Evolutionary conservation across 2,113 vertebrate species (phyloP), one percentile per base, ranked within the genome.

Genomic region (Phaethornis superciliosus): DNA sequence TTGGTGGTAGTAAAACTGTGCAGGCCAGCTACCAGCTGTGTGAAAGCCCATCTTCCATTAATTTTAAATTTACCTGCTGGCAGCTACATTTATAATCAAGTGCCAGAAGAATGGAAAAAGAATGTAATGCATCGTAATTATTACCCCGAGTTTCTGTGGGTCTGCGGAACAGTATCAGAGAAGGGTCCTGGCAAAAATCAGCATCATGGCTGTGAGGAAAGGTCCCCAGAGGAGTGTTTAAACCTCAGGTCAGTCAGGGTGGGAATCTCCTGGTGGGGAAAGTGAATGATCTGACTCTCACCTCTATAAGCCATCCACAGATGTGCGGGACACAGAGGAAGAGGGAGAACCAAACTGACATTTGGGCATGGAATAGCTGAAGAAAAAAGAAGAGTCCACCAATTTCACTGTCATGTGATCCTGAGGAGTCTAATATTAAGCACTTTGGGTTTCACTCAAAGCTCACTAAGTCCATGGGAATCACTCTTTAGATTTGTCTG

Each of bases 21-120:
- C 2, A 3, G 54, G 60, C 68, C 81, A 74, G 76, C 47, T 88
- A 95, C 68, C 63, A 93, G 76, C 75, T 91, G 47, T 92, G 85
- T 55, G 68, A 93, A 88, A 13, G 55, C 32, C 24, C 55, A 60
- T 44, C 37, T 92, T 83, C 80, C 74, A 56, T 47, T 83, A 10
- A 13, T 74, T 92, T 90, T 81, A 88, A 92, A 93, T 85, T 88
- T 95, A 96, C 90, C 95, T 96, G 68, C 85, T 96, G 82, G 85
- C 85, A 93, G 68, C 76, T 86, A 81, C 26, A 20, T 83, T 77
- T 88, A 59, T 70, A 75, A 82, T 70, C 59, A 65, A 59, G 60
- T 0, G 8, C 37, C 59, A 86, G 56, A 90, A 88, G 14, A 81
- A 85, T 64, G 88, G 82, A 90, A 94, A 78, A 68, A 23, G 40